A percentile compares a stretch with the other conserved stretches of the same genome.
phyloP scores from a whole-genome alignment of 64 coral and sea anemone species.

The Astreopora myriophthalma region DNA sequence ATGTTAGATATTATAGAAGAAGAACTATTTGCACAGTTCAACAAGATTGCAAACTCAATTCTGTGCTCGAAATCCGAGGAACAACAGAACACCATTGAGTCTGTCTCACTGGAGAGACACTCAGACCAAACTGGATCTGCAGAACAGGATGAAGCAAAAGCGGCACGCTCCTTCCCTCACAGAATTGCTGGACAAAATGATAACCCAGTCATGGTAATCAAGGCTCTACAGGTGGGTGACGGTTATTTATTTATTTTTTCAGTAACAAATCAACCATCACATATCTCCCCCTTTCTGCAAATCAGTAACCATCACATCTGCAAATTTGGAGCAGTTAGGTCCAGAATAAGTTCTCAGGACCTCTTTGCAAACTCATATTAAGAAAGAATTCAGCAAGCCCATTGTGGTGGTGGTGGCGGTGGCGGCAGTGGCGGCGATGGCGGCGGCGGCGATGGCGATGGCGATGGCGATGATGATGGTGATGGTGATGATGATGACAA shows the following conservation, averaged over 20 bases:
- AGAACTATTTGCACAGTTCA: constrained; percentile 60
- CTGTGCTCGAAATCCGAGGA: constrained; percentile 52
- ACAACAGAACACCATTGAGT: background rate
- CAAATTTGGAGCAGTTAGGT: too few relatives aligned
- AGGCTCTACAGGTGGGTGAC: background rate
- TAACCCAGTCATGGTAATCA: constrained; percentile 4
- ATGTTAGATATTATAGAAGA: constrained; percentile 56
- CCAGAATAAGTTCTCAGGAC: too few relatives aligned
- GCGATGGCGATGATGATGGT: too few relatives aligned
- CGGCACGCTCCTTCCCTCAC: background rate
- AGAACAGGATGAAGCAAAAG: background rate
- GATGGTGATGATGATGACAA: too few relatives aligned
- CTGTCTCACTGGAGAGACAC: background rate
- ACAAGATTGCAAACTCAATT: constrained; percentile 56
- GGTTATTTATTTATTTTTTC: background rate
- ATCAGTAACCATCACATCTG: too few relatives aligned
- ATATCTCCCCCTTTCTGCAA: too few relatives aligned
- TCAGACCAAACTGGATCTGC: background rate
- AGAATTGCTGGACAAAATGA: background rate
- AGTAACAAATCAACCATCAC: too few relatives aligned
- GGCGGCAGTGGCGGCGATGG: too few relatives aligned
- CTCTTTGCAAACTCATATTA: too few relatives aligned
- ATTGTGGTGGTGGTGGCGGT: too few relatives aligned
- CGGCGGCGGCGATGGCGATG: too few relatives aligned
- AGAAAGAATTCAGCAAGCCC: too few relatives aligned